Evolutionary conservation across 2,797 vertebrate species (phyloP).

Genomic region (Champsocephalus esox): DNA sequence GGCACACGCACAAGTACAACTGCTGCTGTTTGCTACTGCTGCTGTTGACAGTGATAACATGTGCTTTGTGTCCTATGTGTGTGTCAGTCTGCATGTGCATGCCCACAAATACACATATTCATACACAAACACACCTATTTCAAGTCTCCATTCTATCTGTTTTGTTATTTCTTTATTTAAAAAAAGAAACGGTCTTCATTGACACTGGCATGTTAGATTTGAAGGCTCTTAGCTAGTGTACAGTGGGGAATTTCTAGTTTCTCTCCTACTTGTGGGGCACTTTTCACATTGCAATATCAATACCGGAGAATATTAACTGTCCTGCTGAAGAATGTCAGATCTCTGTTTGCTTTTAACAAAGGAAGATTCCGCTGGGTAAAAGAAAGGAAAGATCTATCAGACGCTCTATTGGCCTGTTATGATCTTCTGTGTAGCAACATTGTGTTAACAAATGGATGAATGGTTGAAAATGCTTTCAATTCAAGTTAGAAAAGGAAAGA

Average conservation of each 20-base stretch:
- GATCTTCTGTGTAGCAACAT: conserved; percentile 17
- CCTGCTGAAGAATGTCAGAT: conserved; percentile 70
- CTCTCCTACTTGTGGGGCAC: conserved; percentile 81
- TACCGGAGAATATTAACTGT: conserved; percentile 70
- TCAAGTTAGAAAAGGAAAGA: conserved; percentile 13
- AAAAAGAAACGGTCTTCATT: conserved; percentile 72
- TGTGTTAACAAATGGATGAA: conserved; percentile 35
- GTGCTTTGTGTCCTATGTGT: conserved; percentile 71
- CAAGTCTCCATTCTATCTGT: conserved; percentile 47
- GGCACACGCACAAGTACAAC: conserved; percentile 54
- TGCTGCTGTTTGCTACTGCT: conserved; percentile 69
- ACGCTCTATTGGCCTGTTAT: conserved; percentile 42
- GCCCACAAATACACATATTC: conserved; percentile 16
- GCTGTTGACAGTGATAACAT: conserved; percentile 82
- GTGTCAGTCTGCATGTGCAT: conserved; percentile 29
- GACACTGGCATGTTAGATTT: conserved; percentile 81
- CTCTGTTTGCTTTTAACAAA: conserved; percentile 49
- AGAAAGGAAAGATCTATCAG: conserved; percentile 13
- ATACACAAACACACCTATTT: conserved; percentile 63
- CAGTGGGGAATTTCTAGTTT: conserved; percentile 85
- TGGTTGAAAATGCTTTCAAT: conserved; percentile 26
- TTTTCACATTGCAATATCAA: conserved; percentile 84
- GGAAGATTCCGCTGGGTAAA: conserved; percentile 32
- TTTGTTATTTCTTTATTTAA: conserved; percentile 42
- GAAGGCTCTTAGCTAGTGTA: conserved; percentile 76